Evolutionary conservation across 2,888 invertebrate genomes (phyloP).

Genomic region (Embidobia sp.): DNA sequence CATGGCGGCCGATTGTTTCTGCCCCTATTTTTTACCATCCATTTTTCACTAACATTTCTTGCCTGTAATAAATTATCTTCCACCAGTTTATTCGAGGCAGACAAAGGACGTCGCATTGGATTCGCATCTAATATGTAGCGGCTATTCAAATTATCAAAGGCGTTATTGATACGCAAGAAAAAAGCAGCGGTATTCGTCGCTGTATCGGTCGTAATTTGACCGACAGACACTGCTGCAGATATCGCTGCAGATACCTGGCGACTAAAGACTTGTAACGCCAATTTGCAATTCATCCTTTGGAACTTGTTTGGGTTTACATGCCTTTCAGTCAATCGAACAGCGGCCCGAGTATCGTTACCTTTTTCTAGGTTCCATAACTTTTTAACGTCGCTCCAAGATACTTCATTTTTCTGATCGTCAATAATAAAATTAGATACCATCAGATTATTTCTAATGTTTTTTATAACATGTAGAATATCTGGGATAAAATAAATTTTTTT

Average conservation of each 20-base stretch:
- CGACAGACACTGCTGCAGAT: neutral
- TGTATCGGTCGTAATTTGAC: neutral
- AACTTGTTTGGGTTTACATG: neutral
- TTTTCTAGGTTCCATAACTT: neutral
- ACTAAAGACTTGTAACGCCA: neutral
- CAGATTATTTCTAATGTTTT: neutral
- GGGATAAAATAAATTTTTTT: neutral
- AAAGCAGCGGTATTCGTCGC: neutral
- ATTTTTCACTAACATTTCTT: no score
- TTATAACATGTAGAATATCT: neutral
- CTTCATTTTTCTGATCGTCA: neutral
- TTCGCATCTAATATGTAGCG: neutral
- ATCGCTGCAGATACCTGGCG: neutral
- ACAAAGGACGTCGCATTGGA: conserved; percentile 1
- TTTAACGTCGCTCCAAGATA: neutral
- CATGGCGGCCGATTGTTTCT: neutral
- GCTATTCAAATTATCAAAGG: conserved; percentile 7
- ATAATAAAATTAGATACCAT: neutral
- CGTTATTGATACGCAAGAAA: neutral
- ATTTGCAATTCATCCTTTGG: neutral
- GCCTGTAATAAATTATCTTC: neutral
- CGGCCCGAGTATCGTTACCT: neutral
- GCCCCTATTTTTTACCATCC: neutral
- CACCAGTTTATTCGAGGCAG: neutral
- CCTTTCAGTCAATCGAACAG: neutral